Base-by-base conservation (phyloP, 2,113 vertebrate genomes). In the Argyrosomus japonicus region DNA sequence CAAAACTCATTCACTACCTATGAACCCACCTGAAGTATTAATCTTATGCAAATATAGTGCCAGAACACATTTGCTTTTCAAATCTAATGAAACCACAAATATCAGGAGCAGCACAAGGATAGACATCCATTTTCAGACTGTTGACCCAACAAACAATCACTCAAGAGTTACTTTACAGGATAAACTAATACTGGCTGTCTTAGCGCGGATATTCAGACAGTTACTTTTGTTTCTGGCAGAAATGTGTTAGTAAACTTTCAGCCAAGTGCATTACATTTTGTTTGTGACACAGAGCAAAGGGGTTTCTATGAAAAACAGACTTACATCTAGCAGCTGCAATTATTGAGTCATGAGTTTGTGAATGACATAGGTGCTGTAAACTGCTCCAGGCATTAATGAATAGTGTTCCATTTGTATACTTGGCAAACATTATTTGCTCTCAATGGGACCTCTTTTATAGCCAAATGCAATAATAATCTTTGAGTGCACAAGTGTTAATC, bases 321-420 rank as follows among this genome's bases (percentile, higher is more conserved):
- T 36, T 10, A 43, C 48, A 27, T 54, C 40, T 17, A 27, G 21
- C 73, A 68, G 78, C 68, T 85, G 73, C 48, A 62, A 3, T 18
- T n/a, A 68, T 47, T 53, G 32, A 50, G 60, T 76, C 79, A 75
- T 48, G 5, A 15, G 3, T 58, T 53, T 23, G 57, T 69, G 50
- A 74, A 77, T 68, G 63, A 69, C 43, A 60, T 23, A 73, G 6
- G 80, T 83, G 48, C 27, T 56, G 11, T 56, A 32, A 43, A 40
- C 25, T 23, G 21, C 70, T 62, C 53, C 19, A 53, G 15, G 25
- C 14, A 36, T 48, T n/a, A 19, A 65, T 77, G 48, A 69, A n/a
- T n/a, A 18, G 18, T 58, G 12, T 21, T 3, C 15, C 23, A 51
- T 15, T 64, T 64, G 69, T 32, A 54, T 54, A 27, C 21, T 23